Base-by-base conservation (phyloP, 2,113 vertebrate species). In the Maccullochella peelii region DNA sequence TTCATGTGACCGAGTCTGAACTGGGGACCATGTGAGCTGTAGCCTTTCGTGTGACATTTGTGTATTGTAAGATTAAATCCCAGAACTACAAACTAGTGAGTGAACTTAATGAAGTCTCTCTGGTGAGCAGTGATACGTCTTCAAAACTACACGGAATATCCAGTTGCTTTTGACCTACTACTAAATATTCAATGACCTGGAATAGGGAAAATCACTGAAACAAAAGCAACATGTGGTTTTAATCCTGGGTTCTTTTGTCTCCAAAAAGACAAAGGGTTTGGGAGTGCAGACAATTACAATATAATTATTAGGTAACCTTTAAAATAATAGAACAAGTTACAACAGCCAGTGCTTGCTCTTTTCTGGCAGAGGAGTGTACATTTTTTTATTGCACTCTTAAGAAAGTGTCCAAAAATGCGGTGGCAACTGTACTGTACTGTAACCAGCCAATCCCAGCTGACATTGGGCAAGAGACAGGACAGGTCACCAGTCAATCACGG, bases 221-320 rank as follows among this genome's bases (percentile, higher is more conserved):
- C 4, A 58, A 59, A 58, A 27, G 16, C 23, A 40, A 58, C 52
- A 40, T 57, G 9, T 54, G 11, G 12, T 25, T 80, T 36, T 30
- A 52, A 66, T 16, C 38, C 18, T 75, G 3, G 33, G n/a, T 18
- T 70, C 12, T 57, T 38, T 0, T 25, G 8, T 70, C 67, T 57
- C 27, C 5, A 23, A n/a, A 58, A 27, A 58, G 0, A n/a, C n/a
- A n/a, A n/a, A n/a, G n/a, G n/a, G n/a, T n/a, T 68, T 68, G 30
- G 23, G 4, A 62, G 47, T 82, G 57, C 36, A 61, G 27, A 40
- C 20, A 72, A 30, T 50, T 27, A 36, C 12, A 72, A 36, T 38
- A 18, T 38, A 25, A 23, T 66, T n/a, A 59, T 47, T 6, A 66
- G 15, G n/a, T 73, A 68, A 74, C 49, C 36, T 63, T 70, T 86